phyloP scores from a whole-genome alignment of 92 coral and sea anemone species.

The Pocillopora grandis region DNA sequence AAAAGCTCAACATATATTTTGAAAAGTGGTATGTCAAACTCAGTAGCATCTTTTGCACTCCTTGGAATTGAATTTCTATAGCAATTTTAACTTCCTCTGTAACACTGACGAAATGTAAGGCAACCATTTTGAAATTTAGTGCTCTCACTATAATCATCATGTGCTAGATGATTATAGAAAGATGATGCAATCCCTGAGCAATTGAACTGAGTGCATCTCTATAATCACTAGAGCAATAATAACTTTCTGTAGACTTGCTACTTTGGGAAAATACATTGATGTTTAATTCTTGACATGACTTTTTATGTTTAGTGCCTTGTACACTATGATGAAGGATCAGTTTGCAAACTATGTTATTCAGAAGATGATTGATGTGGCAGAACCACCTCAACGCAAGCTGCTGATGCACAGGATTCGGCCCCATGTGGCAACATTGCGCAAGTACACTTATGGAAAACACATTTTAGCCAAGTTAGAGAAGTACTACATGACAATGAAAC shows the following conservation, averaged over 20 bases:
- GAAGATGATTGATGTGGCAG: conserved; percentile 99
- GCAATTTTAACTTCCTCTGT: too few species aligned
- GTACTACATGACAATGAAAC: conserved; percentile 86
- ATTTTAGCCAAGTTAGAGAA: conserved; percentile 97
- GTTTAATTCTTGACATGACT: not conserved
- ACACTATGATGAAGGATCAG: conserved; percentile 99
- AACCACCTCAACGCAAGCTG: conserved; percentile 91
- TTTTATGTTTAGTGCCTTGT: conserved; percentile 62
- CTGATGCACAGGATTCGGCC: conserved; percentile 96
- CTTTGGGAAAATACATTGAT: not conserved
- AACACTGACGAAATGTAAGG: too few species aligned
- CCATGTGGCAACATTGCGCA: conserved; percentile 91
- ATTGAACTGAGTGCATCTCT: too few species aligned
- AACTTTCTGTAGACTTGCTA: not conserved
- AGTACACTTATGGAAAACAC: conserved; percentile 98
- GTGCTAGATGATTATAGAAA: too few species aligned
- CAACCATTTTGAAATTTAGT: too few species aligned
- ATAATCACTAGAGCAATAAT: too few species aligned
- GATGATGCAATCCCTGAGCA: too few species aligned
- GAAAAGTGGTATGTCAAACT: too few species aligned
- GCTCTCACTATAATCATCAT: too few species aligned
- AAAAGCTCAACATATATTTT: too few species aligned
- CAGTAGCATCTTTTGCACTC: too few species aligned
- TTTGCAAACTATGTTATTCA: conserved; percentile 99
- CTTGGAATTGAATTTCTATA: too few species aligned